Percentiles rank a stretch among this genome's conserved stretches.
These are phyloP conservation scores for Motacilla tschutschensis DNA, from an alignment of 2,113 vertebrate genomes.

Conservation along the genomic window DNA sequence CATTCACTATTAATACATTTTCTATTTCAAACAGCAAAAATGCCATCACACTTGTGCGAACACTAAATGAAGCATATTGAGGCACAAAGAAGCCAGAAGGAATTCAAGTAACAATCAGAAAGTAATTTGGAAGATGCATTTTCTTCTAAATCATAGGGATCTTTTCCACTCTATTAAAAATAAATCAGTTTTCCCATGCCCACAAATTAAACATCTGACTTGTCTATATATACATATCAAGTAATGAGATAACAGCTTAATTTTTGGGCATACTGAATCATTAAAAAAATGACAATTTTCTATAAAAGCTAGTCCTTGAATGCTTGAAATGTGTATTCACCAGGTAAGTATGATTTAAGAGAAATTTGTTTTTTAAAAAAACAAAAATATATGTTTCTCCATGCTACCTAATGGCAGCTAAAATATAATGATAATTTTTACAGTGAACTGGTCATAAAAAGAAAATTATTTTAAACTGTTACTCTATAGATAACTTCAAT, in stretches of 20 bases:
- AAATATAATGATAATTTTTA: conserved; percentile 70
- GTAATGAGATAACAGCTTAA: conserved; percentile 28
- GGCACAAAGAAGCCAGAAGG: conserved; percentile 41
- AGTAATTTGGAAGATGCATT: conserved; percentile 5
- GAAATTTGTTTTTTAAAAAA: conserved; percentile 35
- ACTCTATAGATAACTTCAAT: conserved; percentile 58
- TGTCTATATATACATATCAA: conserved; percentile 25
- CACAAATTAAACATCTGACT: conserved; percentile 47
- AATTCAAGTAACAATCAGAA: conserved; percentile 15
- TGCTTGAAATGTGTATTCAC: conserved; percentile 24
- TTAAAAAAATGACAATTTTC: conserved; percentile 36
- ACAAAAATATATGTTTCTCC: conserved; percentile 69
- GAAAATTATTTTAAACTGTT: conserved; percentile 68
- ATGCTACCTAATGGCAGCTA: conserved; percentile 60
- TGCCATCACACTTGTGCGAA: conserved; percentile 10
- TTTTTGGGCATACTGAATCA: conserved; percentile 10
- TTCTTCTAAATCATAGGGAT: not conserved
- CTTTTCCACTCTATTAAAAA: conserved; percentile 7
- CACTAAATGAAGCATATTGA: not conserved
- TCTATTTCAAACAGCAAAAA: conserved; percentile 2
- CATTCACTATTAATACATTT: not conserved
- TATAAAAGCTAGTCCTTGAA: conserved; percentile 40
- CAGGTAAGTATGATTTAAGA: conserved; percentile 38
- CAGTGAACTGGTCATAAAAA: conserved; percentile 73
- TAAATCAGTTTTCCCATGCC: conserved; percentile 14